Conservation (phyloP, 2,797 vertebrate species). For the Pseudotriccus pelzelni region DNA sequence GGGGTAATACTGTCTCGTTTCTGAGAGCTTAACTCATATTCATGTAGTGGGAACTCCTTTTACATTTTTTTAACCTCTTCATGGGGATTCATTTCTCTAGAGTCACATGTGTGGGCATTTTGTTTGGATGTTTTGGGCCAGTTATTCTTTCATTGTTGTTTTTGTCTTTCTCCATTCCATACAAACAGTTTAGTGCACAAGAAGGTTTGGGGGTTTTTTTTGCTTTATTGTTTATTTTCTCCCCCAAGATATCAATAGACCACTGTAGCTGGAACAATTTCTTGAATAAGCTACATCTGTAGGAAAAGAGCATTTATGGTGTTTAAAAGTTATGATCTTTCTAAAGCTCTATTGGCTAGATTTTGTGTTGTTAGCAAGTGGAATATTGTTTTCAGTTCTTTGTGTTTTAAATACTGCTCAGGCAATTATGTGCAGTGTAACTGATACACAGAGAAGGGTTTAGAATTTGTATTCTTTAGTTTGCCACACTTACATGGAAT, state of each 20-base stretch:
- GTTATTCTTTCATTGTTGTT: background rate
- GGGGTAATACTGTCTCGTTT: background rate
- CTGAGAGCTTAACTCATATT: background rate
- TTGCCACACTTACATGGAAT: constrained; percentile 29
- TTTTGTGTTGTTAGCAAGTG: constrained; percentile 71
- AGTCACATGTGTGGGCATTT: background rate
- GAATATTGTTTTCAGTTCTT: constrained; percentile 71
- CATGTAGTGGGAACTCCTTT: background rate
- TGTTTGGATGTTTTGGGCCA: background rate
- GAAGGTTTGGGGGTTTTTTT: background rate
- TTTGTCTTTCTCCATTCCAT: background rate
- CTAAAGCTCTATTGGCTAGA: constrained; percentile 55
- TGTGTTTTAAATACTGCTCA: constrained; percentile 70
- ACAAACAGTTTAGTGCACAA: background rate
- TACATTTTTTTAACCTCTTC: background rate
- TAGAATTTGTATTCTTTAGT: constrained; percentile 67
- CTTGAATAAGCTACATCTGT: background rate
- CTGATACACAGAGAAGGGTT: constrained; percentile 61
- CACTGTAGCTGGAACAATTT: background rate
- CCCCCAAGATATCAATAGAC: background rate
- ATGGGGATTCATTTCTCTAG: background rate
- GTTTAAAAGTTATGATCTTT: constrained; percentile 56
- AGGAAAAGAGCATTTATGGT: constrained; percentile 37
- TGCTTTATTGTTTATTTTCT: background rate
- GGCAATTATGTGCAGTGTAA: constrained; percentile 54